These are phyloP conservation scores for Dasypolia templi DNA, from an alignment of 2,888 invertebrate genomes.

Conservation along the genomic window DNA sequence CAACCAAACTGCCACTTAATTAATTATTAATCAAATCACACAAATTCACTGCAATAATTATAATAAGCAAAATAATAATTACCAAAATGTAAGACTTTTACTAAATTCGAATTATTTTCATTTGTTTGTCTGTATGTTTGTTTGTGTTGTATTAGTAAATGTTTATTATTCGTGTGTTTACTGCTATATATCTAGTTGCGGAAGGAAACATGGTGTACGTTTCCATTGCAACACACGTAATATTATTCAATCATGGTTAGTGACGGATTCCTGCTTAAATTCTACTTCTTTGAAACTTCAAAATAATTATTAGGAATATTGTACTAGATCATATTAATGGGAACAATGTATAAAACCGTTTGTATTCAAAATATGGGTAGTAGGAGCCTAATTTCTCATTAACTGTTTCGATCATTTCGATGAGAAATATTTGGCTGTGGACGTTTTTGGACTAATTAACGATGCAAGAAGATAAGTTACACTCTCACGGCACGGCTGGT, in stretches of 20 bases:
- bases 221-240: constrained; percentile 42
- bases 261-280: neutral
- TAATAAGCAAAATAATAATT: constrained; percentile 31
- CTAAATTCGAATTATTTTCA: neutral
- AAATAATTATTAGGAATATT: neutral
- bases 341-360: too few species aligned
- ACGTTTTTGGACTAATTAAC: neutral
- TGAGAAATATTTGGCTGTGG: neutral
- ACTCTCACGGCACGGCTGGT: too few species aligned
- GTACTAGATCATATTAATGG: too few species aligned
- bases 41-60: constrained; percentile 16
- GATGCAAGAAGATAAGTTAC: neutral
- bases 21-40: neutral
- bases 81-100: constrained; percentile 29
- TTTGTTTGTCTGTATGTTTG: constrained; percentile 52
- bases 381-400: too few species aligned
- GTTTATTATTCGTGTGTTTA: constrained; percentile 47
- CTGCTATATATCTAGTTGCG: constrained; percentile 64
- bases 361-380: neutral
- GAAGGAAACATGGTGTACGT: constrained; percentile 56
- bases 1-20: constrained; percentile 7
- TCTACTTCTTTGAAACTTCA: neutral
- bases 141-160: constrained; percentile 62
- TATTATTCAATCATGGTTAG: neutral
- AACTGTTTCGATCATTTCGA: neutral